Percentiles rank a stretch among this genome's conserved stretches.
Conservation (phyloP, 2,888 invertebrate species). For the Platycheirus rosarum region DNA sequence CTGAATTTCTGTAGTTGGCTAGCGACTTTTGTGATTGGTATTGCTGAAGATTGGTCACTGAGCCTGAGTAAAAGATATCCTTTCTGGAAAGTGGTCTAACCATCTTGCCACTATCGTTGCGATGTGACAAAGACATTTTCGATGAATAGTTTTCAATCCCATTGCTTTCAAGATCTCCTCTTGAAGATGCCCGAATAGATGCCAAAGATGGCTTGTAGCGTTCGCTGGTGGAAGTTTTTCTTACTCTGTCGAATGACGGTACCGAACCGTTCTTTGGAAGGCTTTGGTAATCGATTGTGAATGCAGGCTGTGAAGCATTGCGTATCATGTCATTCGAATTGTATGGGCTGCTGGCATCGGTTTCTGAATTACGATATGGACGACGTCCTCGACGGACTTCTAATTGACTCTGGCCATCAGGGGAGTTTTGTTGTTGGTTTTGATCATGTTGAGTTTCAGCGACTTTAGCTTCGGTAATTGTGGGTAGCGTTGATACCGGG, state of each 20-base stretch:
- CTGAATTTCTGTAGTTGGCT: conserved; percentile 94
- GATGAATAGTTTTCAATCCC: conserved; percentile 89
- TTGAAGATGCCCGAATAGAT: conserved; percentile 88
- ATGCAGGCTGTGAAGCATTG: conserved; percentile 94
- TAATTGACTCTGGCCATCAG: conserved; percentile 75
- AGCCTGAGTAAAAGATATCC: conserved; percentile 99
- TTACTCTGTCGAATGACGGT: conserved; percentile 93
- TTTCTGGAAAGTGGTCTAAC: conserved; percentile 95
- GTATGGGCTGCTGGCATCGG: conserved; percentile 79
- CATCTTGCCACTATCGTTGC: conserved; percentile 84
- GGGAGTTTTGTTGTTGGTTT: conserved; percentile 53
- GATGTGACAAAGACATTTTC: conserved; percentile 85
- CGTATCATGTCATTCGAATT: conserved; percentile 86
- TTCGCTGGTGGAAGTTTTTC: conserved; percentile 92
- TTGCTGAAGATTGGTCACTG: conserved; percentile 95
- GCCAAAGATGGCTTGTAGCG: conserved; percentile 92
- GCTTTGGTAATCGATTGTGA: conserved; percentile 84
- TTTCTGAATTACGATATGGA: conserved; percentile 81
- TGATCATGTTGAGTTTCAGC: conserved; percentile 83
- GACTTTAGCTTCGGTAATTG: conserved; percentile 92
- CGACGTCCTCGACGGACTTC: conserved; percentile 76
- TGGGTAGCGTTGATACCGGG: conserved; percentile 93
- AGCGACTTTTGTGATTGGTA: conserved; percentile 96
- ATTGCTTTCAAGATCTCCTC: conserved; percentile 90
- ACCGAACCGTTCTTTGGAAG: conserved; percentile 94